Percentiles rank a stretch among this genome's conserved stretches.
Conservation (phyloP, 2,888 invertebrate genomes). For the Microchrysa polita region DNA sequence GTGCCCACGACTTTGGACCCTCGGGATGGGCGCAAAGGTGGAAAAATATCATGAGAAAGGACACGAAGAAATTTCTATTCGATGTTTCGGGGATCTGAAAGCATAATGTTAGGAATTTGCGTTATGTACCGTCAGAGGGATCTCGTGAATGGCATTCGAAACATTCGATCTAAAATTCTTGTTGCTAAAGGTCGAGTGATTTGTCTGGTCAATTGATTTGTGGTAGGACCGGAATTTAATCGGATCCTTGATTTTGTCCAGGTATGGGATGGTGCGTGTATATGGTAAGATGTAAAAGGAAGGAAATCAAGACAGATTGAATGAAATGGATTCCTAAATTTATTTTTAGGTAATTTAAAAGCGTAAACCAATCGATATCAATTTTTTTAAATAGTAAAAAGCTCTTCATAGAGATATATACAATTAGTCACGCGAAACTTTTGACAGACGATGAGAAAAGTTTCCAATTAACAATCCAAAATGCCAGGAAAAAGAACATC, state of each 20-base stretch:
- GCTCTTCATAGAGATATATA: too few species aligned
- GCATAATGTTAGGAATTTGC: constrained; percentile 8
- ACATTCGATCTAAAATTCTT: constrained; percentile 6
- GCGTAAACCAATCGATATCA: not conserved
- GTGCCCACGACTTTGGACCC: not conserved
- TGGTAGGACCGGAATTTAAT: constrained; percentile 40
- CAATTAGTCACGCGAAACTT: too few species aligned
- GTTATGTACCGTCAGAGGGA: not conserved
- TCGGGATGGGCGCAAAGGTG: not conserved
- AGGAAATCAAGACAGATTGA: not conserved
- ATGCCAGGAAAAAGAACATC: too few species aligned
- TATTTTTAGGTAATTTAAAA: constrained; percentile 27
- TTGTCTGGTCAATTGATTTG: constrained; percentile 42
- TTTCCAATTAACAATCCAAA: too few species aligned
- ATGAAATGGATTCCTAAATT: not conserved
- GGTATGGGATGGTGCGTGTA: not conserved
- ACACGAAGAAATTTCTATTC: too few species aligned
- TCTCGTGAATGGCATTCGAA: not conserved
- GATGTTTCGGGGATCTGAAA: not conserved
- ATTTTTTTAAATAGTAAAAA: too few species aligned
- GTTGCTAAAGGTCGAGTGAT: constrained; percentile 30
- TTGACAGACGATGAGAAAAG: too few species aligned
- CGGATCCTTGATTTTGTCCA: constrained; percentile 40
- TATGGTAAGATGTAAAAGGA: too few species aligned
- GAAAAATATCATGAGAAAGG: not conserved